Base-by-base conservation (phyloP, 2,113 vertebrate species). In the Ellobius talpinus region DNA sequence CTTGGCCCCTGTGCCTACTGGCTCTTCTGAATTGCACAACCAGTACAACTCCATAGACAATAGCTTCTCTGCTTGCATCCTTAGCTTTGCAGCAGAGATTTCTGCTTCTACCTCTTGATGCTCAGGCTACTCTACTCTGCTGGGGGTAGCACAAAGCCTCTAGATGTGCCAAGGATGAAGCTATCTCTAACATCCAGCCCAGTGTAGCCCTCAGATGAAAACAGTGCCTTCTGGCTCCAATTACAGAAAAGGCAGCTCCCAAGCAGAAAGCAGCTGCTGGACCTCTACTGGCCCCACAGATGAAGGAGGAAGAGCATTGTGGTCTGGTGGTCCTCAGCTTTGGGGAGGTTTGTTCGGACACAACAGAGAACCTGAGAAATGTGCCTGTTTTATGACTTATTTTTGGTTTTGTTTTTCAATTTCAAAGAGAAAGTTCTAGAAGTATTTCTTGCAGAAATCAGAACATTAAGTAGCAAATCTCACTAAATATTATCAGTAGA, bases 371-470 rank as follows among this genome's bases (percentile, higher is more conserved):
- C 55, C 66, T 5, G 33, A 90, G 72, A 33, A 61, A 21, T 87
- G 55, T 79, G 81, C 26, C 74, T 29, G 42, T 74, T 90, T 78
- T 72, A 65, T 84, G 66, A 74, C 7, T 68, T 92, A 29, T 10
- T 42, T 63, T 55, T 66, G 65, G 4, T 63, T n/a, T n/a, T 45
- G 24, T 13, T 81, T 70, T 84, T 76, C 50, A 58, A 73, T 61
- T 90, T 87, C 29, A 93, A 50, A 93, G 52, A 89, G 87, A 66
- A 93, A 87, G 68, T 88, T 78, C 76, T 85, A 90, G 45, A 87
- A 66, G 72, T 85, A 47, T 77, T 45, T 79, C 47, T 93, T 79
- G 55, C 55, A 88, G n/a, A 70, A 94, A 74, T 78, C 5, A 23
- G 63, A 92, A 90, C 7, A 61, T 31, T 73, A 85, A 72, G 61